Conservation (phyloP, 1,140 invertebrate species). For the Asbolus verrucosus region DNA sequence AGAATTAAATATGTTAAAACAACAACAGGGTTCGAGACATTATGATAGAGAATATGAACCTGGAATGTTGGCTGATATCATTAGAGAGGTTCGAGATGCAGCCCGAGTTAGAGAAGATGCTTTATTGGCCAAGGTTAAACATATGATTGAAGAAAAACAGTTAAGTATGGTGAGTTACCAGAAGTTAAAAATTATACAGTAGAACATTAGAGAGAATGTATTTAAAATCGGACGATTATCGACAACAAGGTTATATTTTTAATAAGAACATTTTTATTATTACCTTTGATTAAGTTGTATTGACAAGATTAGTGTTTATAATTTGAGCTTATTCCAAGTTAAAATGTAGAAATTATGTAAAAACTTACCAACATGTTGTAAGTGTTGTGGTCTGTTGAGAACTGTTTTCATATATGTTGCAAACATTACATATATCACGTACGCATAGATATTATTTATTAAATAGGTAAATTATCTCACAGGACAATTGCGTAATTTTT, state of each 20-base stretch:
- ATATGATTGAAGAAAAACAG: constrained; percentile 72
- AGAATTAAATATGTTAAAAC: constrained; percentile 67
- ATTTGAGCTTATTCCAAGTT: too few relatives aligned
- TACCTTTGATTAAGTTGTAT: too few relatives aligned
- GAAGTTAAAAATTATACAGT: constrained; percentile 41
- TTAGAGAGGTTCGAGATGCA: constrained; percentile 80
- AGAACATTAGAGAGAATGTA: too few relatives aligned
- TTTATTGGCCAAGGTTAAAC: constrained; percentile 71
- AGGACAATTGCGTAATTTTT: constrained; percentile 11
- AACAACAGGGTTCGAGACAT: constrained; percentile 64
- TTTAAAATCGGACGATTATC: too few relatives aligned
- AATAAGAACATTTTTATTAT: background rate
- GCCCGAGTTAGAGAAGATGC: constrained; percentile 78
- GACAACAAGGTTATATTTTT: too few relatives aligned
- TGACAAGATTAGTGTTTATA: too few relatives aligned
- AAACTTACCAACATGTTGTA: too few relatives aligned
- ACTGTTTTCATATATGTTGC: background rate
- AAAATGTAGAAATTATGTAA: too few relatives aligned
- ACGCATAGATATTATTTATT: too few relatives aligned
- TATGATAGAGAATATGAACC: constrained; percentile 74
- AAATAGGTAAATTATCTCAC: too few relatives aligned
- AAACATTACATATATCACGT: constrained; percentile 1
- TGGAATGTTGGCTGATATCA: constrained; percentile 79
- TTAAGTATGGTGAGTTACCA: constrained; percentile 66
- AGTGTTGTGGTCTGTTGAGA: too few relatives aligned